Evolutionary conservation across 2,113 vertebrate species (phyloP).

Genomic region (Zosterops hypoxanthus): DNA sequence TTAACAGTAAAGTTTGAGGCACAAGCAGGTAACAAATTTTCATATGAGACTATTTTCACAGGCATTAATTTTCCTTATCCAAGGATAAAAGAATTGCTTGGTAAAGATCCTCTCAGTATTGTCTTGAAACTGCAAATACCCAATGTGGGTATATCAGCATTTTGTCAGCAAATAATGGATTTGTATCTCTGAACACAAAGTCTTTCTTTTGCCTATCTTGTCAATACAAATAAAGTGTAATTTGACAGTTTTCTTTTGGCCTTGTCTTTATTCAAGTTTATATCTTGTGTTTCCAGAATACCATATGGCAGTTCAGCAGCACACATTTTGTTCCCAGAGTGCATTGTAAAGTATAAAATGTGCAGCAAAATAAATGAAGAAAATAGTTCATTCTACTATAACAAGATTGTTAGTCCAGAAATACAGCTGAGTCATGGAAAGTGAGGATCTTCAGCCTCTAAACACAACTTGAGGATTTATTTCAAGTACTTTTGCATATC

Average conservation of each 20-base stretch:
- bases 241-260: constrained; percentile 57
- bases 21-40: background rate
- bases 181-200: constrained; percentile 52
- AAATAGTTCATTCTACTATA: background rate
- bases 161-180: constrained; percentile 61
- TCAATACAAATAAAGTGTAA: constrained; percentile 77
- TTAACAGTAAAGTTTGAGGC: background rate
- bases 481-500: background rate
- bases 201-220: constrained; percentile 66
- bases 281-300: background rate
- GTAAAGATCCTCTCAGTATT: background rate
- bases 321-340: background rate
- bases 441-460: background rate
- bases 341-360: background rate
- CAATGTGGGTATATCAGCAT: background rate
- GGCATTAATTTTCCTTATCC: background rate
- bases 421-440: background rate
- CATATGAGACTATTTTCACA: background rate
- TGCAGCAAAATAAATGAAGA: background rate
- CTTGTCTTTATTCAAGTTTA: constrained; percentile 1
- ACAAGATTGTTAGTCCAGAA: background rate
- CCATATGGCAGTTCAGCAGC: background rate
- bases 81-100: background rate
- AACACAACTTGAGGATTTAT: background rate
- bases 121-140: background rate